phyloP scores from a whole-genome alignment of 2,888 invertebrate genomes.

The Ichneumoninae sp. region DNA sequence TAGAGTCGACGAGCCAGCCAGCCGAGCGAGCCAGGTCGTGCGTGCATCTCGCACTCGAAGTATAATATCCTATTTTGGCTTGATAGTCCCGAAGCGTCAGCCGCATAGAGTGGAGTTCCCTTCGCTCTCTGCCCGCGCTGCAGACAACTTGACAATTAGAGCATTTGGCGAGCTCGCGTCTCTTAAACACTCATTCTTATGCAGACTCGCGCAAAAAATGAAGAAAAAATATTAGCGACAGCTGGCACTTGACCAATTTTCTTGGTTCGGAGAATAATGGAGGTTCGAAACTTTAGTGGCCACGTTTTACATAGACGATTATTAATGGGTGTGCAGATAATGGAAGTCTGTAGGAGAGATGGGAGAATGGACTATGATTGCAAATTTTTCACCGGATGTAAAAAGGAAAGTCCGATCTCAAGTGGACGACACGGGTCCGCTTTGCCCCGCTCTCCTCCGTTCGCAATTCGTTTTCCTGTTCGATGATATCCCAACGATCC shows the following conservation, averaged over 20 bases:
- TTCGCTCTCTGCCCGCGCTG: not conserved
- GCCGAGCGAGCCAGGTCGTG: slow-evolving; percentile 56
- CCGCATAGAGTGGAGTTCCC: not conserved
- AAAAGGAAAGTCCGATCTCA: too few relatives aligned
- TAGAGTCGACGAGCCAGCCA: slow-evolving; percentile 55
- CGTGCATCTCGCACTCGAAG: slow-evolving; percentile 30
- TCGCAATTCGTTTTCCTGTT: slow-evolving; percentile 11
- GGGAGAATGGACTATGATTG: too few relatives aligned
- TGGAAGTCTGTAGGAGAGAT: not conserved
- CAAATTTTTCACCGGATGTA: too few relatives aligned
- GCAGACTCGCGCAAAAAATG: slow-evolving; percentile 27
- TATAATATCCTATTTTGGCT: slow-evolving; percentile 20
- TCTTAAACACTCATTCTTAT: slow-evolving; percentile 51
- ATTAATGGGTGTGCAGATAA: slow-evolving; percentile 29
- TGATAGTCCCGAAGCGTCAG: slow-evolving; percentile 17
- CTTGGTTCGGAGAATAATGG: slow-evolving; percentile 41
- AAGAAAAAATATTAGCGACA: slow-evolving; percentile 25
- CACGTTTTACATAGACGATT: slow-evolving; percentile 24
- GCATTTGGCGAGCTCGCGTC: slow-evolving; percentile 43
- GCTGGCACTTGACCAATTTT: slow-evolving; percentile 62
- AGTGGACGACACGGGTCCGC: too few relatives aligned
- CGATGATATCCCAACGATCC: slow-evolving; percentile 45
- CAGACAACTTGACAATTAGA: slow-evolving; percentile 52
- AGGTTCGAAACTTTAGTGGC: slow-evolving; percentile 18
- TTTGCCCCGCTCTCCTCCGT: too few relatives aligned